phyloP scores from a whole-genome alignment of 2,797 vertebrate genomes.

The Poecilia gillii region DNA sequence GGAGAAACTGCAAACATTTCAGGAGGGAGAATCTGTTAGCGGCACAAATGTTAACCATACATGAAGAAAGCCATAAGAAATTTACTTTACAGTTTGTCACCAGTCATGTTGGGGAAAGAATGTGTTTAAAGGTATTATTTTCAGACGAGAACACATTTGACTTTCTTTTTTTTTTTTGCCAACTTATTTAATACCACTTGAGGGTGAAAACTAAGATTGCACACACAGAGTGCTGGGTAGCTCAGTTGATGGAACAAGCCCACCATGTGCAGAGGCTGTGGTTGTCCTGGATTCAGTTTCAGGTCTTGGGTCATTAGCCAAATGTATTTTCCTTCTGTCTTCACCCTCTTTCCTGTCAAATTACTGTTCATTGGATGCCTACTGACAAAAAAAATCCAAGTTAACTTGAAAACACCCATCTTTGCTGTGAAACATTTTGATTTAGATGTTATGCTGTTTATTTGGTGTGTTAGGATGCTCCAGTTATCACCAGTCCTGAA shows the following conservation, averaged over 20 bases:
- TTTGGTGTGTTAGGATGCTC: neutral
- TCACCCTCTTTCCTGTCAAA: too few relatives aligned
- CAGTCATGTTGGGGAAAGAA: neutral
- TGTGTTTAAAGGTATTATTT: neutral
- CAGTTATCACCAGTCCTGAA: neutral
- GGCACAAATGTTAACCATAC: neutral
- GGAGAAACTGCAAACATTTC: neutral
- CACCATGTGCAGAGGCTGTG: too few relatives aligned
- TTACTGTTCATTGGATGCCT: too few relatives aligned
- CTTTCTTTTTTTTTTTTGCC: neutral
- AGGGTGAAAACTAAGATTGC: neutral
- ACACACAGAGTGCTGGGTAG: neutral
- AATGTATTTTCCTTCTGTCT: too few relatives aligned
- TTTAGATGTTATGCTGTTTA: neutral
- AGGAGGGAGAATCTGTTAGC: neutral
- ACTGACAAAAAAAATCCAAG: too few relatives aligned
- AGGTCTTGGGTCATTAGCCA: too few relatives aligned
- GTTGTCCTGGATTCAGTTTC: too few relatives aligned
- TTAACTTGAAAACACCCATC: neutral
- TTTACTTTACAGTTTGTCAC: neutral
- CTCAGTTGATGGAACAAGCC: too few relatives aligned
- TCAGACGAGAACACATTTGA: neutral
- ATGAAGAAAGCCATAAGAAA: neutral
- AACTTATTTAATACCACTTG: neutral
- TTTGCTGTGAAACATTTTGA: neutral